Evolutionary conservation across 2,797 vertebrate species (phyloP).

Genomic region (Falco naumanni): DNA sequence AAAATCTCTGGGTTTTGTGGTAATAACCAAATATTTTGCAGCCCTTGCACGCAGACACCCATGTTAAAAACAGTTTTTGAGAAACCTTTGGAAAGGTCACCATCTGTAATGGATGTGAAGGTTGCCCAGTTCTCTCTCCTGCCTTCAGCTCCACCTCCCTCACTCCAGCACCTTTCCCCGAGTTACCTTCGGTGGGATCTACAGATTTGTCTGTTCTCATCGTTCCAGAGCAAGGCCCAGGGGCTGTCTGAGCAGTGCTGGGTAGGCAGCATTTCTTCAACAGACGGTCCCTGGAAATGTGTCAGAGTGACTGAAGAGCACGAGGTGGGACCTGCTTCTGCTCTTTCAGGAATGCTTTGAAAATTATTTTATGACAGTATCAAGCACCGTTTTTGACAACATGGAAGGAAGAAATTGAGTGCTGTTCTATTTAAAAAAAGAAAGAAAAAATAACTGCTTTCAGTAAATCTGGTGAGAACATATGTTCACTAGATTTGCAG

Average conservation of each 20-base stretch:
- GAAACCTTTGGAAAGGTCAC: neutral
- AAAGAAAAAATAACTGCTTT: constrained; percentile 35
- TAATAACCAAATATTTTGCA: neutral
- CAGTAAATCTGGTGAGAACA: constrained; percentile 29
- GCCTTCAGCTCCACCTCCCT: neutral
- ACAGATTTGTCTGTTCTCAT: neutral
- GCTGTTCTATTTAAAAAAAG: constrained; percentile 23
- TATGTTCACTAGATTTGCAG: neutral
- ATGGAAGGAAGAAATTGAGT: neutral
- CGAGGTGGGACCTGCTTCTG: neutral
- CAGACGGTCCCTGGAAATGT: neutral
- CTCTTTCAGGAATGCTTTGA: neutral
- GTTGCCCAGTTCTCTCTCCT: neutral
- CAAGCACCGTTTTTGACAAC: neutral
- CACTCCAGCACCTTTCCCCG: neutral
- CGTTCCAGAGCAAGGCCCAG: neutral
- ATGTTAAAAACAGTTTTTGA: neutral
- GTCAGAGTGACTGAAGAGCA: neutral
- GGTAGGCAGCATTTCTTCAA: neutral
- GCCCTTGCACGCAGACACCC: neutral
- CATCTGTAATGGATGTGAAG: neutral
- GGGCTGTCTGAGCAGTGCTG: neutral
- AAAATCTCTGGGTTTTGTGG: neutral
- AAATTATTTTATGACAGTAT: neutral
- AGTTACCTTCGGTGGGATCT: neutral